These are phyloP conservation scores for Limnothrissa miodon DNA, from an alignment of 2,113 vertebrate genomes.

Conservation along the genomic window DNA sequence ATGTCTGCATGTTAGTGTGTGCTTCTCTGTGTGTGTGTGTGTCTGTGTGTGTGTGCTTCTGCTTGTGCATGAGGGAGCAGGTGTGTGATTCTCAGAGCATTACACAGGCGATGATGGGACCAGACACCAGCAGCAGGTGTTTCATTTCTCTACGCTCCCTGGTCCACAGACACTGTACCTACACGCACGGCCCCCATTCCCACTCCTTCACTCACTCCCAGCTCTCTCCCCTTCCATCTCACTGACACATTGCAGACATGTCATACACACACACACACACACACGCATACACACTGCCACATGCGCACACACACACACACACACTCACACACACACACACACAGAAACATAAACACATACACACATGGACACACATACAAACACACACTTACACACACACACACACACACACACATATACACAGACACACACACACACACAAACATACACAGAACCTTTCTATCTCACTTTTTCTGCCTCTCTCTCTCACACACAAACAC, in stretches of 20 bases:
- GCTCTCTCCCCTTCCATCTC: too few species aligned
- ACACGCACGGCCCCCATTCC: background rate
- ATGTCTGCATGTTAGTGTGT: too few species aligned
- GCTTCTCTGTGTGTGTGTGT: background rate
- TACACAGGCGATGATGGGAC: slow-evolving; percentile 43
- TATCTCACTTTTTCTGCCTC: too few species aligned
- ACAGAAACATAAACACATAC: background rate
- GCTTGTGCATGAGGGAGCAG: slow-evolving; percentile 33
- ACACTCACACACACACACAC: background rate
- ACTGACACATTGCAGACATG: slow-evolving; percentile 3
- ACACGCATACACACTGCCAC: background rate
- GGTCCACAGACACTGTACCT: background rate
- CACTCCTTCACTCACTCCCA: background rate
- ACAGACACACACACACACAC: background rate
- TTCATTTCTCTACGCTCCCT: slow-evolving; percentile 32
- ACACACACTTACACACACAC: background rate
- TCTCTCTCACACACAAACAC: background rate
- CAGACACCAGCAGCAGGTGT: slow-evolving; percentile 37
- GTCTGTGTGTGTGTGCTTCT: slow-evolving; percentile 2
- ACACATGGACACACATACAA: background rate
- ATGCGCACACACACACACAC: slow-evolving; percentile 8
- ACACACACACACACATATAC: background rate
- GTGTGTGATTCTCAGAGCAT: slow-evolving; percentile 40
- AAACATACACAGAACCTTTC: background rate
- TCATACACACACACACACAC: background rate